phyloP scores from a whole-genome alignment of 2,113 vertebrate genomes.

The Microcebus murinus region DNA sequence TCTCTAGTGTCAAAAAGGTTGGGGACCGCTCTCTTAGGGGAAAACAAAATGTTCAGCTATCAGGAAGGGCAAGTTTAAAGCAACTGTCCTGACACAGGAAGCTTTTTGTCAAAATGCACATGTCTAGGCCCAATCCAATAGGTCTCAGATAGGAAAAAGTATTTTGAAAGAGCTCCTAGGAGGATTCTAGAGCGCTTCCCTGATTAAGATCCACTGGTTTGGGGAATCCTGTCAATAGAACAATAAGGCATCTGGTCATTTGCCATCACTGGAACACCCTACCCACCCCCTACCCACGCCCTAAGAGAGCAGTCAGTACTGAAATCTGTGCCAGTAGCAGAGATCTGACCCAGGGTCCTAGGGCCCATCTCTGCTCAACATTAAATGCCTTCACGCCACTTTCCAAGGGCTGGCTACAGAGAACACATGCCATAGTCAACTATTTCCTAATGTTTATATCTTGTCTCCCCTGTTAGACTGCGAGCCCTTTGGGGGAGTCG shows the following conservation, averaged over 20 bases:
- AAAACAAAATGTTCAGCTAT: not conserved
- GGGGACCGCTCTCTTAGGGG: too few species aligned
- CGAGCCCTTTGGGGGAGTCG: not conserved
- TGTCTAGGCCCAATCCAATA: not conserved
- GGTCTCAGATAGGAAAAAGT: not conserved
- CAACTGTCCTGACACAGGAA: not conserved
- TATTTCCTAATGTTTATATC: not conserved
- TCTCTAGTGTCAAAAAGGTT: too few species aligned
- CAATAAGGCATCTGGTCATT: not conserved
- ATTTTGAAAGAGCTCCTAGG: not conserved
- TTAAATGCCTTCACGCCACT: not conserved
- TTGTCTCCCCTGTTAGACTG: not conserved
- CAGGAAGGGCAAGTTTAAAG: not conserved
- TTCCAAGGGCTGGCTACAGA: not conserved
- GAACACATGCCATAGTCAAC: not conserved
- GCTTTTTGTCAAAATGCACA: not conserved
- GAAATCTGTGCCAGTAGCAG: not conserved
- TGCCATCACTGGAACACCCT: not conserved
- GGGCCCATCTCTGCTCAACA: not conserved
- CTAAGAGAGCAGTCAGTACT: not conserved
- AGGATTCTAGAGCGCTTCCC: not conserved
- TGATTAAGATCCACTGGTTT: not conserved
- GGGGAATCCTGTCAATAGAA: not conserved
- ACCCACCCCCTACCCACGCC: not conserved
- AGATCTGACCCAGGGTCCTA: not conserved